Base-by-base conservation (phyloP, 2,797 vertebrate species). In the Hyperoplus immaculatus region DNA sequence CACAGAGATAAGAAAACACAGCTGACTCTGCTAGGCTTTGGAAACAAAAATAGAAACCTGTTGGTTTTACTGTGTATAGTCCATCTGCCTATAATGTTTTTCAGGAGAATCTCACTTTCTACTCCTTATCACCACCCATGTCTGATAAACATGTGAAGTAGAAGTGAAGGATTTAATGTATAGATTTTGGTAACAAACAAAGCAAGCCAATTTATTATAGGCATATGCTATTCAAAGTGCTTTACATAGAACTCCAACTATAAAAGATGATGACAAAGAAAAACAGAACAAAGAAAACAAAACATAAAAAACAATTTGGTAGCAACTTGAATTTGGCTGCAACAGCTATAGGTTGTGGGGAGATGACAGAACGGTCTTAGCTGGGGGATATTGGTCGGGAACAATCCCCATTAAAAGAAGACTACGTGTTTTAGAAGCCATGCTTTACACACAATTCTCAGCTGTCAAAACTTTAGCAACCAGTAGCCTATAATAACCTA, bases 41-140 rank as follows among this genome's bases (percentile, higher is more conserved):
- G 45, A 13, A 61, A 53, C 50, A 50, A 81, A 76, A 72, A 73
- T 8, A 68, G 43, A 69, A 41, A 60, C 16, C 45, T 49, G 10
- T 2, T 42, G 41, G 1, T 42, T 29, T 41, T 1, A 47, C 42
- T 57, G 10, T 1, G 12, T 36, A 2, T 43, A 16, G 5, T 16
- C 4, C 10, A 51, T 51, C 15, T 18, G 29, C 46, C 41, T 49
- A 36, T 39, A 39, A 50, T 46, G 65, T 5, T 36, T 8, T 18
- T 58, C 29, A 49, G 8, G 13, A 8, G 15, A 29, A 4, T 29
- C 46, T 14, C 29, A 53, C 13, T 36, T 61, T 55, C 12, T 53
- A n/a, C 6, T 45, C 6, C 49, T 39, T 5, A 18, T 8, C 9
- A 38, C 9, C 13, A 1, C 15, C 12, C 9, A 13, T 36, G 36